These are phyloP conservation scores for Rhagophthalmus giganteus DNA, from an alignment of 2,888 invertebrate species.

Conservation along the genomic window DNA sequence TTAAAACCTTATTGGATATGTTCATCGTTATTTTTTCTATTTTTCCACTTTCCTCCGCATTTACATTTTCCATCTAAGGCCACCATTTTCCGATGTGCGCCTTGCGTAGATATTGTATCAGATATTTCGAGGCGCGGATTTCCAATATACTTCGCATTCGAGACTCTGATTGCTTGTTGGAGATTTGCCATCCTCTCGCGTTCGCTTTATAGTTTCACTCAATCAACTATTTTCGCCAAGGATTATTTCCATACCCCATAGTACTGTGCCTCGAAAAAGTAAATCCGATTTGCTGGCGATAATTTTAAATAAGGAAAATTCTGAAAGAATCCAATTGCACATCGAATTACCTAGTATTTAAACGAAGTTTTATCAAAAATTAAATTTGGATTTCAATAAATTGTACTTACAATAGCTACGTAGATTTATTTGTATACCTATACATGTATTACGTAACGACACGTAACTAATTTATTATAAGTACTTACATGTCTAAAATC, in stretches of 20 bases:
- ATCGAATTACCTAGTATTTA: neutral
- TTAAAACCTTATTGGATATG: slow-evolving; percentile 57
- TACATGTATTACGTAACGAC: no score
- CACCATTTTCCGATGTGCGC: slow-evolving; percentile 51
- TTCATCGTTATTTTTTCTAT: slow-evolving; percentile 54
- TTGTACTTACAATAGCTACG: neutral
- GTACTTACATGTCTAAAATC: no score
- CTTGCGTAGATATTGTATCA: slow-evolving; percentile 45
- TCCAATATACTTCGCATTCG: slow-evolving; percentile 23
- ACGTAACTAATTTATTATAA: no score
- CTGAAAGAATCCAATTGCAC: neutral
- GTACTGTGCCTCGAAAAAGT: no score
- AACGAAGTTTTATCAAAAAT: neutral
- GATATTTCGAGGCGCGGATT: slow-evolving; percentile 30
- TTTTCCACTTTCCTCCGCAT: slow-evolving; percentile 50
- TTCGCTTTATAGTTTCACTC: slow-evolving; percentile 36
- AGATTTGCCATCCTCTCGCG: slow-evolving; percentile 32
- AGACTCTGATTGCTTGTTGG: slow-evolving; percentile 35
- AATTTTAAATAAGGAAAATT: no score
- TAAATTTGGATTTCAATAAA: no score
- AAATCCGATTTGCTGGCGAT: no score
- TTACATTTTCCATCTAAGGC: slow-evolving; percentile 52
- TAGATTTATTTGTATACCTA: neutral
- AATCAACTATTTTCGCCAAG: slow-evolving; percentile 37
- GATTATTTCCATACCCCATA: slow-evolving; percentile 7